Percentiles rank a stretch among this genome's conserved stretches.
These are phyloP conservation scores for Drosophila buzzatii DNA, from an alignment of 2,888 invertebrate genomes.

Conservation along the genomic window DNA sequence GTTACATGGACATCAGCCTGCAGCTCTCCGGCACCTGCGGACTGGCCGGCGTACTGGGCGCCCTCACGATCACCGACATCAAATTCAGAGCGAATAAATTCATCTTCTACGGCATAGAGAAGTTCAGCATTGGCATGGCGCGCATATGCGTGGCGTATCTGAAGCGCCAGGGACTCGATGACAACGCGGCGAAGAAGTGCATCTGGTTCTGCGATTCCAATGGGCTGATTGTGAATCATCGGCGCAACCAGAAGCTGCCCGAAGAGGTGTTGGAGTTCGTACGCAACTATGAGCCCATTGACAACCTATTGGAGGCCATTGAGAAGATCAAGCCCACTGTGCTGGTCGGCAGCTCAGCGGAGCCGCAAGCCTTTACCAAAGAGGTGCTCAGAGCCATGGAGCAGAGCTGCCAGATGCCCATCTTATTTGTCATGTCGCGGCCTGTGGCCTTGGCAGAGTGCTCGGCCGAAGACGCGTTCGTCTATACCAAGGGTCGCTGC, in stretches of 20 bases:
- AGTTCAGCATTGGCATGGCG: slow-evolving; percentile 61
- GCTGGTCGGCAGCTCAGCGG: slow-evolving; percentile 53
- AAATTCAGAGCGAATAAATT: slow-evolving; percentile 44
- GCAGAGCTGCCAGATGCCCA: slow-evolving; percentile 40
- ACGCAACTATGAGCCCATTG: slow-evolving; percentile 19
- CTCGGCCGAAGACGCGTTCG: slow-evolving; percentile 58
- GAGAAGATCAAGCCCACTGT: slow-evolving; percentile 57
- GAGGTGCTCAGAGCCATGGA: slow-evolving; percentile 67
- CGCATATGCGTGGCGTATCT: slow-evolving; percentile 46
- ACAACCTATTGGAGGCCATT: slow-evolving; percentile 36
- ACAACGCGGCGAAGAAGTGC: slow-evolving; percentile 32
- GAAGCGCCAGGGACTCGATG: slow-evolving; percentile 47
- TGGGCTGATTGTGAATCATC: slow-evolving; percentile 47
- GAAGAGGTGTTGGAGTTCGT: slow-evolving; percentile 37
- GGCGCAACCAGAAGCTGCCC: slow-evolving; percentile 30
- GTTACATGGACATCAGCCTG: slow-evolving; percentile 52
- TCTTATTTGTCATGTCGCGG: slow-evolving; percentile 53
- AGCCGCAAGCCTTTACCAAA: slow-evolving; percentile 40
- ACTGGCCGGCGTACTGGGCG: slow-evolving; percentile 52
- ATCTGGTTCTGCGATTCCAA: slow-evolving; percentile 65
- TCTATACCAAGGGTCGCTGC: slow-evolving; percentile 65
- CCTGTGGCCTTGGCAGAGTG: slow-evolving; percentile 45
- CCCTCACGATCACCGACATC: slow-evolving; percentile 23
- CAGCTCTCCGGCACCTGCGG: slow-evolving; percentile 56
- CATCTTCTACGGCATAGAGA: slow-evolving; percentile 47